phyloP scores from a whole-genome alignment of 2,888 invertebrate species.

The Syrphus vitripennis region DNA sequence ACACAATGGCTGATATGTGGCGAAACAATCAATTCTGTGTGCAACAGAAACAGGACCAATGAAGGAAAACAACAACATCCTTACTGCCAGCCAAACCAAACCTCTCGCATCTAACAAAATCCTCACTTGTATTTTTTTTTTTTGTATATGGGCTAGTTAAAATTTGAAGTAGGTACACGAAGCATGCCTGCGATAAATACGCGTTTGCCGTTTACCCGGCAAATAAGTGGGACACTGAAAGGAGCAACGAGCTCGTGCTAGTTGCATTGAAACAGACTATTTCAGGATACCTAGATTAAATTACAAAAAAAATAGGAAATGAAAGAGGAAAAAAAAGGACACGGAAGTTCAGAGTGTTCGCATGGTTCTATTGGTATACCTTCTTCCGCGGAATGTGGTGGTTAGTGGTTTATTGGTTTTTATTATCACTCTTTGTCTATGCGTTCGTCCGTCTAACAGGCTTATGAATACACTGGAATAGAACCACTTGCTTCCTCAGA shows the following conservation, averaged over 20 bases:
- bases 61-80: not conserved
- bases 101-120: conserved; percentile 36
- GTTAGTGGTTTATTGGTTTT: conserved; percentile 22
- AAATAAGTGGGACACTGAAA: conserved; percentile 40
- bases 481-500: not conserved
- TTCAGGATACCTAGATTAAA: not conserved
- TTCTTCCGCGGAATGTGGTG: not conserved
- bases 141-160: too few relatives aligned
- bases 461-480: conserved; percentile 38
- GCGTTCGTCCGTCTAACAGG: conserved; percentile 47
- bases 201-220: conserved; percentile 41
- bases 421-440: conserved; percentile 54
- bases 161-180: not conserved
- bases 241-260: conserved; percentile 32
- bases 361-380: not conserved
- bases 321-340: conserved; percentile 14
- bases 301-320: not conserved
- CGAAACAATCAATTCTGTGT: conserved; percentile 61
- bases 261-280: conserved; percentile 18
- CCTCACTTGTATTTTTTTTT: conserved; percentile 47
- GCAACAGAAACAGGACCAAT: conserved; percentile 48
- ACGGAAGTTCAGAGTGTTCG: not conserved
- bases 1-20: conserved; percentile 50
- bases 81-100: not conserved
- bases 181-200: conserved; percentile 8